These are phyloP conservation scores for Montipora sp. DNA, from an alignment of 64 coral and sea anemone species.

Conservation along the genomic window DNA sequence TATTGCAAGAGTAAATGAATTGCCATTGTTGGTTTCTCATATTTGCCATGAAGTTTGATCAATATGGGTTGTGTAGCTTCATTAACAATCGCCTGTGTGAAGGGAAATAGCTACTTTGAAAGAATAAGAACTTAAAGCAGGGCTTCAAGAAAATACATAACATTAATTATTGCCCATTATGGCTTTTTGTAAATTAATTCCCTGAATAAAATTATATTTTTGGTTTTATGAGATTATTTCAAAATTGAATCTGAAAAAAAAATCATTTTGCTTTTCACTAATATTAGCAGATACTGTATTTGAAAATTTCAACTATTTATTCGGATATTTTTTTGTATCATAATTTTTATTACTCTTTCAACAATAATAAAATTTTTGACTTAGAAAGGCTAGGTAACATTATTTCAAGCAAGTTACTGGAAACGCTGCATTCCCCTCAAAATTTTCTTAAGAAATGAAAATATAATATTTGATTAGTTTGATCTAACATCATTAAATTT, in stretches of 20 bases:
- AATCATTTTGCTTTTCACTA: no score
- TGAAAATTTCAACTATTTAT: no score
- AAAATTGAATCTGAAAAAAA: no score
- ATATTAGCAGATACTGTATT: no score
- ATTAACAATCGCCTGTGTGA: no score
- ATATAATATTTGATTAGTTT: no score
- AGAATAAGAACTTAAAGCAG: not conserved
- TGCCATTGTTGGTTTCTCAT: slow-evolving; percentile 8
- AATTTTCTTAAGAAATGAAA: not conserved
- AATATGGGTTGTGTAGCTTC: not conserved
- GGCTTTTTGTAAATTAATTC: no score
- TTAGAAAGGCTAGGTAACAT: not conserved
- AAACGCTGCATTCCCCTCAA: not conserved
- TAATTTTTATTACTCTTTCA: not conserved
- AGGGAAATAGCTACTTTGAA: no score
- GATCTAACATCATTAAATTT: no score
- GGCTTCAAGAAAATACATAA: not conserved
- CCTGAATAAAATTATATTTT: not conserved
- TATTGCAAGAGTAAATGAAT: slow-evolving; percentile 37
- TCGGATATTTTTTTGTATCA: not conserved
- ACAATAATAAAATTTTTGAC: not conserved
- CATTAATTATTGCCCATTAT: no score
- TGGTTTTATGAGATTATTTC: not conserved
- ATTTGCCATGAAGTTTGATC: slow-evolving; percentile 28
- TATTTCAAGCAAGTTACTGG: not conserved